phyloP scores from a whole-genome alignment of 2,113 vertebrate species.

The Leucopsar rothschildi region DNA sequence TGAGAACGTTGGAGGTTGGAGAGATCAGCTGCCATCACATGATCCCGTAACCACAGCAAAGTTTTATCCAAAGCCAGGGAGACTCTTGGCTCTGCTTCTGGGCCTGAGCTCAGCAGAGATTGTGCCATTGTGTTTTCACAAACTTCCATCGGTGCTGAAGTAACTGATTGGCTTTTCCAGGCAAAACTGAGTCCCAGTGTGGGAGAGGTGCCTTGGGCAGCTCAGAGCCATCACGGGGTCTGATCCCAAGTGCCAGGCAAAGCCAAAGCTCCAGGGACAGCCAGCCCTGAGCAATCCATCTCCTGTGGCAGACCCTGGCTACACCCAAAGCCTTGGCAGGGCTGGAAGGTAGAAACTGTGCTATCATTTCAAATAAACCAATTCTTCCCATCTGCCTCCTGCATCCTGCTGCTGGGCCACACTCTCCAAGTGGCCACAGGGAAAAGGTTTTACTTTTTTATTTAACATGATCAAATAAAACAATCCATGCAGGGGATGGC shows the following conservation, averaged over 20 bases:
- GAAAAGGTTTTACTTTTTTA: neutral
- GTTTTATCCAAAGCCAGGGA: neutral
- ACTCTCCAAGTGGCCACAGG: neutral
- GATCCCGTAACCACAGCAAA: conserved; percentile 13
- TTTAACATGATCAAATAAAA: neutral
- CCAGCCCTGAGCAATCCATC: neutral
- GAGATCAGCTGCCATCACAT: conserved; percentile 8
- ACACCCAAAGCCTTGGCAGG: conserved; percentile 32
- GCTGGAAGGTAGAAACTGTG: neutral
- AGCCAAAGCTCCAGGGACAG: neutral
- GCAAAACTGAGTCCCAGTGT: neutral
- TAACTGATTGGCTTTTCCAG: neutral
- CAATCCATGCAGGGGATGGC: neutral
- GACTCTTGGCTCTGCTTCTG: neutral
- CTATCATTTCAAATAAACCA: neutral
- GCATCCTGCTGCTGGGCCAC: neutral
- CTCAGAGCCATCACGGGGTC: neutral
- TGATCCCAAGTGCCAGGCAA: neutral
- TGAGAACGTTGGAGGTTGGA: neutral
- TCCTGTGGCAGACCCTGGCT: neutral
- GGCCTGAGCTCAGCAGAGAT: conserved; percentile 27
- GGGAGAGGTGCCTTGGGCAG: neutral
- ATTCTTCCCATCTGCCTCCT: neutral
- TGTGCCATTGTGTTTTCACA: neutral
- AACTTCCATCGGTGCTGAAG: neutral